A percentile compares a stretch with the other conserved stretches of the same genome.
These are phyloP conservation scores for Heliconius hortense DNA, from an alignment of 2,888 invertebrate species.

Conservation along the genomic window DNA sequence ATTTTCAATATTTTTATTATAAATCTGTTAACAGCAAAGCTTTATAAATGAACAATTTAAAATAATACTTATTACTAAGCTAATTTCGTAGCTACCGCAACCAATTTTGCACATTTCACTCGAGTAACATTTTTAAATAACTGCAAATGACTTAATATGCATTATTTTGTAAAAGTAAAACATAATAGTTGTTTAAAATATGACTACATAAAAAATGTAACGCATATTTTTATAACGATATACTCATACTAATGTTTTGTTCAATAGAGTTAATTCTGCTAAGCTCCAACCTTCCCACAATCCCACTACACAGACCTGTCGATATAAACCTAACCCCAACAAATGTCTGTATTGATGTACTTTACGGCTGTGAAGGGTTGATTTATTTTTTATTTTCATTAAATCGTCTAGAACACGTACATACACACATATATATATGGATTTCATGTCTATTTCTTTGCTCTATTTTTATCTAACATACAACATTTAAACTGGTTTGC, in stretches of 20 bases:
- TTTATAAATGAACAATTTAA: background rate
- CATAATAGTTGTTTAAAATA: background rate
- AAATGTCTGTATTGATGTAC: slow-evolving; percentile 21
- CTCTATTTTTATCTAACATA: background rate
- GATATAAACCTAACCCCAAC: slow-evolving; percentile 18
- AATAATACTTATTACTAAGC: background rate
- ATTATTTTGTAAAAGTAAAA: background rate
- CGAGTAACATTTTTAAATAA: background rate
- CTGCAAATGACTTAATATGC: background rate
- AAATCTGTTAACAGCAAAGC: background rate
- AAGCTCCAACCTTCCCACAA: slow-evolving; percentile 1
- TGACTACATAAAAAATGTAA: background rate
- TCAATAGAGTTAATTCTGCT: slow-evolving; percentile 8
- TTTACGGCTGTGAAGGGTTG: slow-evolving; percentile 19
- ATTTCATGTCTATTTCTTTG: background rate
- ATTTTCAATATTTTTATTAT: slow-evolving; percentile 32
- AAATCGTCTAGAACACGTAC: background rate
- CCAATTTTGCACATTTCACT: background rate
- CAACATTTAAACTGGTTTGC: background rate
- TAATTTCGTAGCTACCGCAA: background rate
- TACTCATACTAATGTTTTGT: background rate
- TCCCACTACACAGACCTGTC: slow-evolving; percentile 7
- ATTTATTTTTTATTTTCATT: slow-evolving; percentile 18
- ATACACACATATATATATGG: background rate
- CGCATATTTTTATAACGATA: background rate